Evolutionary conservation across 1,140 invertebrate genomes (phyloP).

Genomic region (Hyposmocoma kahamanoa): DNA sequence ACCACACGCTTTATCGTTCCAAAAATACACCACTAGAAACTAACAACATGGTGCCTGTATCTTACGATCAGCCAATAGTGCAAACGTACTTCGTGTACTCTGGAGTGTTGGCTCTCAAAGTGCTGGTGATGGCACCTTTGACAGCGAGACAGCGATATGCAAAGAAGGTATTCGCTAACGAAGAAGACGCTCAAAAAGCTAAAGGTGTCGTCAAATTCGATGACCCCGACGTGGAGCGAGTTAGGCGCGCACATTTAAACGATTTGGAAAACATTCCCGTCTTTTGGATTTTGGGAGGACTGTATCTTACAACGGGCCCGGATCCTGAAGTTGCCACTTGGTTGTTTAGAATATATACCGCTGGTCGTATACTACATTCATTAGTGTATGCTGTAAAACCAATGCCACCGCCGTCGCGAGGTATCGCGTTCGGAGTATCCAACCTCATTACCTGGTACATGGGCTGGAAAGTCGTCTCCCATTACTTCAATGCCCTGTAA

Average conservation of each 20-base stretch:
- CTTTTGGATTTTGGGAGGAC: conserved; percentile 77
- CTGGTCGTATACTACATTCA: conserved; percentile 77
- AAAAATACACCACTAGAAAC: too few species aligned
- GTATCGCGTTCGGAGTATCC: conserved; percentile 33
- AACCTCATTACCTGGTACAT: conserved; percentile 43
- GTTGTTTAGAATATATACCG: conserved; percentile 77
- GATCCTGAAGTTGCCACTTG: conserved; percentile 62
- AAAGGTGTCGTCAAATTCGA: conserved; percentile 66
- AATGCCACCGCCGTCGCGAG: conserved; percentile 43
- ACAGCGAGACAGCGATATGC: conserved; percentile 52
- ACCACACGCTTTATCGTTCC: too few species aligned
- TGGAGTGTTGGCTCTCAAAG: conserved; percentile 72
- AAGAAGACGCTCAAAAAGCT: conserved; percentile 42
- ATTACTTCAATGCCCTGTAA: conserved; percentile 29
- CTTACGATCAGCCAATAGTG: not conserved
- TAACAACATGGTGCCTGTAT: not conserved
- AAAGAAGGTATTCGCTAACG: conserved; percentile 40
- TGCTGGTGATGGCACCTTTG: conserved; percentile 65
- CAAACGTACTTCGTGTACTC: conserved; percentile 71
- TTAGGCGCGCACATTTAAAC: conserved; percentile 80
- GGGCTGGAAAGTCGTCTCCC: conserved; percentile 39
- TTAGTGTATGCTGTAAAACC: conserved; percentile 75
- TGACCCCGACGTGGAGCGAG: conserved; percentile 72
- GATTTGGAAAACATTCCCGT: conserved; percentile 84
- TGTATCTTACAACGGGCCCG: conserved; percentile 79